phyloP scores from a whole-genome alignment of 1,140 invertebrate species.

The Drosophila micromelanica region DNA sequence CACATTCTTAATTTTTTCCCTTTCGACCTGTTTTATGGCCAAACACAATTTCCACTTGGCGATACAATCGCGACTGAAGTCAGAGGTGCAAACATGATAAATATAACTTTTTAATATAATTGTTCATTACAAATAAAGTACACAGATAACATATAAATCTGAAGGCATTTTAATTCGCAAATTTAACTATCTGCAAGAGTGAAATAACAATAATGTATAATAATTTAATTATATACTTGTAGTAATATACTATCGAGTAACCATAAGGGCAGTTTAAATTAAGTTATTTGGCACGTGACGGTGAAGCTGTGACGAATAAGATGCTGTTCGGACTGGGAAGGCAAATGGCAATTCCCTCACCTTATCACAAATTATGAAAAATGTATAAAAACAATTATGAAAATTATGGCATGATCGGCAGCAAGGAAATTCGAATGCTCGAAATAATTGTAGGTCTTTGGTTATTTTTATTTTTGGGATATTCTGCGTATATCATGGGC shows the following conservation, averaged over 20 bases:
- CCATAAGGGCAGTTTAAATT: background rate
- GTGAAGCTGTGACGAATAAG: slow-evolving; percentile 49
- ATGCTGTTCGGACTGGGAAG: slow-evolving; percentile 13
- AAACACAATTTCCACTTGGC: slow-evolving; percentile 9
- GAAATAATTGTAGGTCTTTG: too few species aligned
- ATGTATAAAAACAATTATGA: too few species aligned
- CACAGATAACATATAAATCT: background rate
- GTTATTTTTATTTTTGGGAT: background rate
- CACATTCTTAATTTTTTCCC: slow-evolving; percentile 52
- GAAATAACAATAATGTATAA: too few species aligned
- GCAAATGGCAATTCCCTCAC: slow-evolving; percentile 34
- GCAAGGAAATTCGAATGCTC: background rate
- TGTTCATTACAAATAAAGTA: background rate
- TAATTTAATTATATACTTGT: too few species aligned
- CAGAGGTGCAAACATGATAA: background rate
- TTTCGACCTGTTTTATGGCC: slow-evolving; percentile 29
- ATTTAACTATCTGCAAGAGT: too few species aligned
- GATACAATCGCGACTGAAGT: background rate
- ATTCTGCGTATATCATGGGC: background rate
- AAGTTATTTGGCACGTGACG: slow-evolving; percentile 35
- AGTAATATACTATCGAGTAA: too few species aligned
- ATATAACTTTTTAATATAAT: background rate
- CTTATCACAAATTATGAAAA: slow-evolving; percentile 43
- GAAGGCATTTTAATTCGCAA: background rate
- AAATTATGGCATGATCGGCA: too few species aligned